Evolutionary conservation across 64 coral and sea anemone genomes (phyloP), one percentile per base, ranked within the genome.

Genomic region (Astreopora myriophthalma): DNA sequence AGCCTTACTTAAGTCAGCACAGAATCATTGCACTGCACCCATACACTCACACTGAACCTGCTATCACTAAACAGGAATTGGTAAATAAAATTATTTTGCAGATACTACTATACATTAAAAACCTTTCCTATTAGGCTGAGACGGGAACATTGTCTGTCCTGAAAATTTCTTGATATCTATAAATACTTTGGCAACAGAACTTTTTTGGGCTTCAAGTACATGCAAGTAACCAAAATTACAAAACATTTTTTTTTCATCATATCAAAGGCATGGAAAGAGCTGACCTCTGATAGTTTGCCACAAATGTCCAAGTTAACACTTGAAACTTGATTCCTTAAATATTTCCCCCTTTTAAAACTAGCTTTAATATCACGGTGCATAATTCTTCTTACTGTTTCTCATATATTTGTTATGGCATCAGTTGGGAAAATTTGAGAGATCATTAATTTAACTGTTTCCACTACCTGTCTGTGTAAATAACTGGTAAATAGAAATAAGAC

Each of bases 131-230:
- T 55, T 36, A 33, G 55, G n/a, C 7, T 69, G 34, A 83, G 33
- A 83, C 32, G 48, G 55, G 57, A 24, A 38, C 49, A 77, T 22
- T 80, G 34, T 76, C 23, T 80, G 48, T 60, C 14, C 48, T 62
- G 57, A 33, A 32, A 64, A 34, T 83, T 77, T 37, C 8, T 26
- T 57, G 28, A 79, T 8, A 80, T 52, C 29, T 31, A 37, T 83
- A 83, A 83, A 83, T 83, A 83, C 57, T 83, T 83, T 83, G 79
- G 55, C 79, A 55, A 83, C 57, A 83, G 8, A 80, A 80, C 48
- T 80, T 80, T 83, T 25, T 34, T 36, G 13, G 74, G 57, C 34
- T 35, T 38, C 29, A 24, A 36, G 57, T 6, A 36, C 3, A 3
- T 46, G 44, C 3, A 38, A 16, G 5, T 83, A 20, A n/a, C n/a